Evolutionary conservation across 1,140 invertebrate genomes (phyloP).

Genomic region (Oedothorax gibbosus): DNA sequence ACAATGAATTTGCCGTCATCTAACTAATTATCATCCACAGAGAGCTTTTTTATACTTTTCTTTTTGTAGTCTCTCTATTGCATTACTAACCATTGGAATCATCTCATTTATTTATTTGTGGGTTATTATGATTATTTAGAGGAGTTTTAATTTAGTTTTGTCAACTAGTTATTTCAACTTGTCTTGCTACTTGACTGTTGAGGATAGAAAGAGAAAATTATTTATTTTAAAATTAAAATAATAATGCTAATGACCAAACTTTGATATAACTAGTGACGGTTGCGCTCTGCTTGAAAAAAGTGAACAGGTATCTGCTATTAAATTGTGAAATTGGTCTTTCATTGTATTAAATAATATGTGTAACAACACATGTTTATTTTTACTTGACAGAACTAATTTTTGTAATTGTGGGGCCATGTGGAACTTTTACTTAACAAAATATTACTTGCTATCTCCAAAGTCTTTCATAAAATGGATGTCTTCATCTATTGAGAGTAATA

Average conservation of each 20-base stretch:
- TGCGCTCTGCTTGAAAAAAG: too few relatives aligned
- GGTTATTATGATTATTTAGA: neutral
- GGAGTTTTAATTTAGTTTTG: too few relatives aligned
- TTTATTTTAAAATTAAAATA: too few relatives aligned
- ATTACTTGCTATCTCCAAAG: conserved; percentile 12
- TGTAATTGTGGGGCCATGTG: conserved; percentile 7
- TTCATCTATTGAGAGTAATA: conserved; percentile 24
- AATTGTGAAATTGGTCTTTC: too few relatives aligned
- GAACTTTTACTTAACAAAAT: neutral
- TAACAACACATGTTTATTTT: too few relatives aligned
- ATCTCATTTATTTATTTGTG: conserved; percentile 42
- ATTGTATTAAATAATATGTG: too few relatives aligned
- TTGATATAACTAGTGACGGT: too few relatives aligned
- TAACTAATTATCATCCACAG: neutral
- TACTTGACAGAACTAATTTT: neutral
- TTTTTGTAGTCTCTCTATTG: conserved; percentile 14
- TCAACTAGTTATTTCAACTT: too few relatives aligned
- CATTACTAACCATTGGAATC: neutral
- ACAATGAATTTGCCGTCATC: conserved; percentile 10
- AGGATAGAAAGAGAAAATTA: too few relatives aligned
- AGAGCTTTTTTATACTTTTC: conserved; percentile 42
- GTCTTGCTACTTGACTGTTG: too few relatives aligned
- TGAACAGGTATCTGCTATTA: too few relatives aligned
- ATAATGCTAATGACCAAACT: too few relatives aligned
- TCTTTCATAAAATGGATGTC: conserved; percentile 29